These are phyloP conservation scores for Channa maculata DNA, from an alignment of 2,113 vertebrate genomes.

Conservation along the genomic window DNA sequence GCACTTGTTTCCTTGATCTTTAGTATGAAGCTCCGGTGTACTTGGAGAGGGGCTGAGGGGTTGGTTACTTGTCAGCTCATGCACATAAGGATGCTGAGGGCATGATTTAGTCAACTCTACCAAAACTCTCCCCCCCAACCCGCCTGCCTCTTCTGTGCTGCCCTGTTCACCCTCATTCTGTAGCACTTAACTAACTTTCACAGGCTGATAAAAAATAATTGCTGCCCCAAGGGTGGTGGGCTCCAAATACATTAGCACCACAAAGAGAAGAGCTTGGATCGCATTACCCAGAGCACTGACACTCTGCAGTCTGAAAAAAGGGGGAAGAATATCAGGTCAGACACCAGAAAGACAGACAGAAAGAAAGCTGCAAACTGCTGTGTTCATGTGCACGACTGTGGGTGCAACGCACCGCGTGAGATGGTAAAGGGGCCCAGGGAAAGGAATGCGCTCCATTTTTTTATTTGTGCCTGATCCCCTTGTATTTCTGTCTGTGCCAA, in stretches of 20 bases:
- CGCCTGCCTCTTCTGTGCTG: neutral
- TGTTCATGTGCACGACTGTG: constrained; percentile 14
- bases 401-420: neutral
- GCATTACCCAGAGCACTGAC: constrained; percentile 55
- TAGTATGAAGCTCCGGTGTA: neutral
- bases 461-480: constrained; percentile 25
- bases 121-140: neutral
- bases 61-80: constrained; percentile 21
- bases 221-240: constrained; percentile 55
- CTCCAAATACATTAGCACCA: constrained; percentile 74
- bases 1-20: constrained; percentile 50
- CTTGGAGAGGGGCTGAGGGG: neutral
- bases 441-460: constrained; percentile 33
- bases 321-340: constrained; percentile 28
- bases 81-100: constrained; percentile 20
- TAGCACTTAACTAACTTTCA: constrained; percentile 76
- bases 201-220: constrained; percentile 80
- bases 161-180: constrained; percentile 44
- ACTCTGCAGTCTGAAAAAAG: constrained; percentile 18
- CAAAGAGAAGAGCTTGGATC: constrained; percentile 70
- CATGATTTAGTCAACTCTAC: constrained; percentile 34
- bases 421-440: constrained; percentile 5
- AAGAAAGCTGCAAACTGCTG: constrained; percentile 2
- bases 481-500: constrained; percentile 61
- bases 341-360: constrained; percentile 5